Evolutionary conservation across 2,113 vertebrate genomes (phyloP).

Genomic region (Microtus pennsylvanicus): DNA sequence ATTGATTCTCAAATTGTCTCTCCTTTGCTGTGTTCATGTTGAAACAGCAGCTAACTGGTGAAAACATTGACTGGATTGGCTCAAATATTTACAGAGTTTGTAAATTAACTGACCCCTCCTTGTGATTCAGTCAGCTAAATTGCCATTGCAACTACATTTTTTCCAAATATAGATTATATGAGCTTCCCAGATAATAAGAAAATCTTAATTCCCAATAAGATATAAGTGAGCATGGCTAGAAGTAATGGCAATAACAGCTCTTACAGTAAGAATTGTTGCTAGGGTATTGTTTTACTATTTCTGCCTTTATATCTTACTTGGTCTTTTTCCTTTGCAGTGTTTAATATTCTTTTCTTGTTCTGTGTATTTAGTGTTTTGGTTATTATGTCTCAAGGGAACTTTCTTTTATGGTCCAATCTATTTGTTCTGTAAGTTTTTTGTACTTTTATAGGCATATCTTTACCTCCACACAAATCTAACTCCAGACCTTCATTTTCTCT

Average conservation of each 20-base stretch:
- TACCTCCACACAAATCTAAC: too few relatives aligned
- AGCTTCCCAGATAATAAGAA: background rate
- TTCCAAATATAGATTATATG: background rate
- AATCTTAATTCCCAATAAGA: slow-evolving; percentile 28
- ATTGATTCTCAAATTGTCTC: background rate
- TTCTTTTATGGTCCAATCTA: too few relatives aligned
- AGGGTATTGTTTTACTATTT: too few relatives aligned
- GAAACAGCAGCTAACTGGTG: background rate
- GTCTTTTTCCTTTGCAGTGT: too few relatives aligned
- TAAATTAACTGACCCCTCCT: background rate
- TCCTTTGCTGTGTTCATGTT: background rate
- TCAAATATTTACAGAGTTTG: background rate
- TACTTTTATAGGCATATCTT: too few relatives aligned
- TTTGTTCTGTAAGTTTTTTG: too few relatives aligned
- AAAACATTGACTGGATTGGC: background rate
- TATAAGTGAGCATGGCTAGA: background rate
- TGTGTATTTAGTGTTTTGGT: too few relatives aligned
- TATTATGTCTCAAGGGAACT: too few relatives aligned
- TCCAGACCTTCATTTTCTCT: too few relatives aligned
- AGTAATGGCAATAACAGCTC: background rate
- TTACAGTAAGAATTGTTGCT: background rate
- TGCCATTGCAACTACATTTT: background rate
- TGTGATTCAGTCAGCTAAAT: background rate
- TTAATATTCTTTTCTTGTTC: too few relatives aligned
- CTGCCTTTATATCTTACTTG: too few relatives aligned